A percentile compares a stretch with the other conserved stretches of the same genome.
Conservation (phyloP, 2,888 invertebrate genomes). For the Mactromeris polynyma region DNA sequence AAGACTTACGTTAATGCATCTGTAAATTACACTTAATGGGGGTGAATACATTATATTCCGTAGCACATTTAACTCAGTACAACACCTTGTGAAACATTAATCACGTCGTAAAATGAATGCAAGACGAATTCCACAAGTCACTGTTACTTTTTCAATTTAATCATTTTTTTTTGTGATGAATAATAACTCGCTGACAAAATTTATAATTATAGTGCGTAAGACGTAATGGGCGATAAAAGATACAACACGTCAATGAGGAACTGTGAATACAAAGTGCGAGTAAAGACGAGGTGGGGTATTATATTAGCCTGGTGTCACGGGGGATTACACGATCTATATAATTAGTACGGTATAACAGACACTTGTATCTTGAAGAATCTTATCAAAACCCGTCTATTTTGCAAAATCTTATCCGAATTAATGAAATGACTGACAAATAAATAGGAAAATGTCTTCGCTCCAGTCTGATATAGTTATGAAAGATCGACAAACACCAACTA, state of each 20-base stretch:
- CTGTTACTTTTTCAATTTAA: background rate
- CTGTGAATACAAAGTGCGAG: background rate
- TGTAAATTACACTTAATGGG: conserved; percentile 1
- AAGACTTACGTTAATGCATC: background rate
- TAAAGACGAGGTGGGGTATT: background rate
- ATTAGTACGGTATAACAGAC: background rate
- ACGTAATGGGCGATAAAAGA: background rate
- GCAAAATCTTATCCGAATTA: too few species aligned
- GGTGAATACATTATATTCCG: background rate
- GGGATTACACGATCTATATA: background rate
- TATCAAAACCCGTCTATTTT: background rate
- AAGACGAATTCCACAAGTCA: background rate
- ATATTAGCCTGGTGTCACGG: background rate
- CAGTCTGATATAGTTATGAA: too few species aligned
- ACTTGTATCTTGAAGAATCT: background rate
- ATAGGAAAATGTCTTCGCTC: too few species aligned
- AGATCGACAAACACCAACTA: too few species aligned
- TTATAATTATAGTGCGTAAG: background rate
- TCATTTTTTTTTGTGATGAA: background rate
- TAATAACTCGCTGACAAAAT: background rate
- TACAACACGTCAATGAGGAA: background rate
- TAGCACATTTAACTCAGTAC: background rate
- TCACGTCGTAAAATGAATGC: background rate
- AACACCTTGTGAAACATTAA: background rate
- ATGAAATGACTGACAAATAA: too few species aligned